These are phyloP conservation scores for Trachelipus rathkii DNA, from an alignment of 1,140 invertebrate species.

Conservation along the genomic window DNA sequence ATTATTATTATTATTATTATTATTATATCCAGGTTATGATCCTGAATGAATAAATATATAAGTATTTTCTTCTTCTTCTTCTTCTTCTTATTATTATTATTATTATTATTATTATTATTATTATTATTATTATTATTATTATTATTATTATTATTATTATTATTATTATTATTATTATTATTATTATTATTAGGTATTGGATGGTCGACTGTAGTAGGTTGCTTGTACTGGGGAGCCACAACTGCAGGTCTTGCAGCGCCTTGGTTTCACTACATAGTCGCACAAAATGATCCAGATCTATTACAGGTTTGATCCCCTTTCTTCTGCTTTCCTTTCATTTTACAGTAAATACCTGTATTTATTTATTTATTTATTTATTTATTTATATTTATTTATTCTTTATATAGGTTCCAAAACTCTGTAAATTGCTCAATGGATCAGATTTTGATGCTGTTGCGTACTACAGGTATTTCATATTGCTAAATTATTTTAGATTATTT, in stretches of 20 bases:
- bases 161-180: too few species aligned
- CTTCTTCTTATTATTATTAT: too few species aligned
- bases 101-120: too few species aligned
- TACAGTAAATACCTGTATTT: too few species aligned
- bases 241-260: not conserved
- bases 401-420: not conserved
- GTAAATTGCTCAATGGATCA: not conserved
- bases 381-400: not conserved
- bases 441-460: not conserved
- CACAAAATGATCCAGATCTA: not conserved
- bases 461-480: not conserved
- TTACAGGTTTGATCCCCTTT: not conserved
- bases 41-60: too few species aligned
- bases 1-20: not conserved
- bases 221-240: not conserved
- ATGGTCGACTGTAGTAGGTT: not conserved
- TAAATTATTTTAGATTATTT: too few species aligned
- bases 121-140: too few species aligned
- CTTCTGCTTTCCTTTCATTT: too few species aligned
- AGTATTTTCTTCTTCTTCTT: too few species aligned
- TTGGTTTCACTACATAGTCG: not conserved
- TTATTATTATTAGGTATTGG: not conserved
- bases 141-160: too few species aligned
- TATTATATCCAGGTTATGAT: too few species aligned
- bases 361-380: too few species aligned